Evolutionary conservation across 2,797 vertebrate genomes (phyloP).

Genomic region (Sebastes diploproa): DNA sequence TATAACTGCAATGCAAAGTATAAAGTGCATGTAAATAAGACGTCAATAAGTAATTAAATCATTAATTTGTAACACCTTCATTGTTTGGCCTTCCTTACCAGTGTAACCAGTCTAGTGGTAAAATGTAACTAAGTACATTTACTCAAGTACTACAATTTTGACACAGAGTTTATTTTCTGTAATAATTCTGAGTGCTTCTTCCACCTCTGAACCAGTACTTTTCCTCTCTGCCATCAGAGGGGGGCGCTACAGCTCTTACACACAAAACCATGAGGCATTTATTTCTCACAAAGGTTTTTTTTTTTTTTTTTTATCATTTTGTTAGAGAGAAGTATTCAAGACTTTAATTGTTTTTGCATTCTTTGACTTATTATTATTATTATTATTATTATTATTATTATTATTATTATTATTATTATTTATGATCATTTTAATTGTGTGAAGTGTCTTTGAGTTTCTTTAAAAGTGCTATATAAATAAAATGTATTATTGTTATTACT

Average conservation of each 20-base stretch:
- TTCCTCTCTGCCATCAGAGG: conserved; percentile 31
- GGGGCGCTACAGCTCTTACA: conserved; percentile 21
- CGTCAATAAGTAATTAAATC: conserved; percentile 46
- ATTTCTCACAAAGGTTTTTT: not conserved
- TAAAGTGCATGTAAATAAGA: conserved; percentile 33
- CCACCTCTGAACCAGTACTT: not conserved
- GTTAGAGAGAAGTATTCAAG: not conserved
- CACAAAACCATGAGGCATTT: not conserved
- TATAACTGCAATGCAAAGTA: conserved; percentile 32
- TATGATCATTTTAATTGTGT: too few species aligned
- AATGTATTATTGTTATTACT: too few species aligned
- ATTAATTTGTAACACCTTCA: conserved; percentile 43
- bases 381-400: too few species aligned
- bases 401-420: too few species aligned
- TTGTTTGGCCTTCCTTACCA: not conserved
- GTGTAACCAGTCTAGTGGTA: not conserved
- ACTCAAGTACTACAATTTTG: too few species aligned
- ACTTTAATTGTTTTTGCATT: not conserved
- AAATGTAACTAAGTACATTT: too few species aligned
- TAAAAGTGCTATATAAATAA: too few species aligned
- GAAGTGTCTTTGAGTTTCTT: too few species aligned
- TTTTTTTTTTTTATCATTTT: not conserved
- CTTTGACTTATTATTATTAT: not conserved
- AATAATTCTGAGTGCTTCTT: too few species aligned
- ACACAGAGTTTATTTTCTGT: too few species aligned